Evolutionary conservation across 2,797 vertebrate genomes (phyloP), one percentile per base, ranked within the genome.

Genomic region (Salmo trutta): DNA sequence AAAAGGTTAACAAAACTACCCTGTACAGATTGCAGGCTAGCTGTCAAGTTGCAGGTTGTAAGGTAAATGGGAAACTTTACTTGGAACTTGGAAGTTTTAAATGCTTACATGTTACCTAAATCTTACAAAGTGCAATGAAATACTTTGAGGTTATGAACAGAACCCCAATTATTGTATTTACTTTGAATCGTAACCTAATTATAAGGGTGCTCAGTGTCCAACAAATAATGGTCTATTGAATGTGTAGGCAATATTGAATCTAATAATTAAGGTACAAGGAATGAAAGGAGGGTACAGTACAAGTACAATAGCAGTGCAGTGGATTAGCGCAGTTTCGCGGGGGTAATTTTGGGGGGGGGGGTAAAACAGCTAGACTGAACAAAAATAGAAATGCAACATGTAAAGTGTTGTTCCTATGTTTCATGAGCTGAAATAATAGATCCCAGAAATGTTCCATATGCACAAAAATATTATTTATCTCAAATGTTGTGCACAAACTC

Each of bases 11-110:
- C 33, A 36, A 36, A 36, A 36, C 33, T 36, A 5, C 33, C 33
- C 6, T 36, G 33, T 36, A 36, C 33, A 1, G 33, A 36, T 7
- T 73, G 59, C 77, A 85, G 74, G 66, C 73, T 17, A 21, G 59
- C 82, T 19, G 75, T 65, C 19, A 36, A 1, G 7, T 75, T 89
- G 75, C 84, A 77, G 8, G 59, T 68, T 0, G 53, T 53, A 82
- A 91, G 89, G 91, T 90, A 87, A 72, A 54, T n/a, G 27, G 27
- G 47, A 53, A 56, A 19, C 27, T 14, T 4, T 70, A 3, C 33
- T 51, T 71, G 17, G 54, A 65, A 65, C 14, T 65, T 65, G n/a
- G 62, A 65, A 27, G n/a, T 15, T 66, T 15, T 66, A 15, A 66
- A 16, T 66, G 29, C 12, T 15, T 27, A 19, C 19, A 56, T 56